These are phyloP conservation scores for Tenebrio molitor DNA, from an alignment of 1,140 invertebrate species.

Conservation along the genomic window DNA sequence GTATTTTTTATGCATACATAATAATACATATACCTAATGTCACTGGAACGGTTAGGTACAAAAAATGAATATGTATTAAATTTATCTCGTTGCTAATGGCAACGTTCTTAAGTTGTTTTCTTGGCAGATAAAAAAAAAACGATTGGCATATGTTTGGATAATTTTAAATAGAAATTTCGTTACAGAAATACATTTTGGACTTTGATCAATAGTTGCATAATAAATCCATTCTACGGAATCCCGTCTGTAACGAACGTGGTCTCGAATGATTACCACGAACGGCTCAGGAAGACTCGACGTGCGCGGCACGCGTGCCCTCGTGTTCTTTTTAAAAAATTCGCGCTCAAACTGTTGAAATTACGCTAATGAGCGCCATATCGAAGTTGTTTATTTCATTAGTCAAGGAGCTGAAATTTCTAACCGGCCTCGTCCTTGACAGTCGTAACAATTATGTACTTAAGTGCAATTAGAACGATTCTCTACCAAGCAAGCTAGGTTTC, in stretches of 20 bases:
- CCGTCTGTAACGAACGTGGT: constrained; percentile 17
- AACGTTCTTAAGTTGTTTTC: not conserved
- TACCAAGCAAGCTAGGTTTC: constrained; percentile 17
- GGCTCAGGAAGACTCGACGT: no score
- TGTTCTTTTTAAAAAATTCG: not conserved
- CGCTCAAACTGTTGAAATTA: not conserved
- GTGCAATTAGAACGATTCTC: constrained; percentile 32
- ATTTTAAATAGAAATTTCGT: constrained; percentile 25
- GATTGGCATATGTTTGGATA: not conserved
- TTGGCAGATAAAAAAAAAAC: constrained; percentile 1
- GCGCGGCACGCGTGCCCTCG: no score
- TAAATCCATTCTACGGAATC: constrained; percentile 39
- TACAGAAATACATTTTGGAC: constrained; percentile 27
- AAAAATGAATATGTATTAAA: not conserved
- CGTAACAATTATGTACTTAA: constrained; percentile 24
- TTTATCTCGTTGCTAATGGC: not conserved
- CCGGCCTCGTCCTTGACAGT: constrained; percentile 30
- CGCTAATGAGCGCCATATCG: not conserved
- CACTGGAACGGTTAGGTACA: no score
- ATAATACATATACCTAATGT: no score
- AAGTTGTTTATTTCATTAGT: constrained; percentile 25
- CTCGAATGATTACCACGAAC: not conserved
- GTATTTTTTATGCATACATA: no score
- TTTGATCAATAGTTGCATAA: constrained; percentile 37
- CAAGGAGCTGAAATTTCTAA: constrained; percentile 34